Evolutionary conservation across 2,113 vertebrate genomes (phyloP), one percentile per base, ranked within the genome.

Genomic region (Anas platyrhynchos): DNA sequence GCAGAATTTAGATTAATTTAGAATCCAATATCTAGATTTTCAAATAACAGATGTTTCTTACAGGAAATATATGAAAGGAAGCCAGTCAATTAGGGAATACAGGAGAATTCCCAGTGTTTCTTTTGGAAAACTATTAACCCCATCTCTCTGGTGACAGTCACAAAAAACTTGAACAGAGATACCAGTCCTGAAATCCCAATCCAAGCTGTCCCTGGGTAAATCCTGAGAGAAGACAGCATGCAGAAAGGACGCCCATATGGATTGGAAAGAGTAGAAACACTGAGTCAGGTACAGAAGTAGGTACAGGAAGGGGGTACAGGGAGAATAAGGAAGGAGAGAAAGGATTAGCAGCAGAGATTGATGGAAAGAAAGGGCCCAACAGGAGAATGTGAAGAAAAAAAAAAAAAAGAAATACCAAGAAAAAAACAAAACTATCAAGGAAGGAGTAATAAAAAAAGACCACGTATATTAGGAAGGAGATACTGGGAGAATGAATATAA

Each of bases 1-100:
- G 48, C 36, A 92, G 29, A 93, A 93, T 67, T 94, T 50, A 94
- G 74, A 93, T 73, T 76, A 80, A 93, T 89, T 84, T 91, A 71
- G 82, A 94, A 82, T 36, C 74, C 65, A 82, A 84, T 41, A 89
- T 54, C 41, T 71, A 67, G 84, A 87, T 76, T 93, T 88, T 88
- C 76, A 90, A 94, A 88, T 82, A 86, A 67, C 88, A 89, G 48
- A 80, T 80, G 68, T 13, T 77, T 4, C 16, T 12, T 11, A 67
- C 66, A 58, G 21, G 29, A 95, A 85, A 87, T 56, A 29, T 7
- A 94, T 41, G 62, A 86, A 78, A 86, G 36, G 46, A 84, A 82
- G 38, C 5, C 67, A 88, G 59, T 87, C 74, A 44, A 14, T 71
- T 72, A 69, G 72, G 18, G 34, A 89, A 83, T 15, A 85, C 7